Base-by-base conservation (phyloP, 2,888 invertebrate species). In the Timandra comae region DNA sequence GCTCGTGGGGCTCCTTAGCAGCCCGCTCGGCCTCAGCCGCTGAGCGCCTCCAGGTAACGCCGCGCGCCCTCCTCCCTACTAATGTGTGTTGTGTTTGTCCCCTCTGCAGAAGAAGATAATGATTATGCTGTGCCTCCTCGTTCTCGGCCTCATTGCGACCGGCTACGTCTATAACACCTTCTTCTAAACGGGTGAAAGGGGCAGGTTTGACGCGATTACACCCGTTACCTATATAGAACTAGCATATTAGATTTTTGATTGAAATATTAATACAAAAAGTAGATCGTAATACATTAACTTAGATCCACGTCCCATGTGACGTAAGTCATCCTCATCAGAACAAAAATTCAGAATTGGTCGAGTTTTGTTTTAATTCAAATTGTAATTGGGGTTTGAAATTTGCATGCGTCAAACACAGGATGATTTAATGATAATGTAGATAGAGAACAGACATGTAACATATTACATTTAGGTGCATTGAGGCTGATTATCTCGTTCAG, bases 81-180 rank as follows among this genome's bases (percentile, higher is more conserved):
- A 84, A 84, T 77, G 38, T 56, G 56, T 78, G 71, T 81, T 72
- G 76, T 82, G 57, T 82, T 84, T 84, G 77, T 81, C 78, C 77
- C 65, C 63, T 87, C 79, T 90, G 90, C 91, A 95, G 95, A 95
- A 95, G 93, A 95, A 95, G 90, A 95, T 95, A 75, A 94, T 95
- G 91, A 95, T 95, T 80, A 89, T 95, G 89, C 91, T 94, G 86
- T 95, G 95, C 88, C 88, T 95, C 76, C 90, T 92, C 72, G 89
- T 95, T 74, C 89, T 94, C 73, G 90, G 91, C 68, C 88, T 93
- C 69, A 89, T 94, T 69, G 85, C 79, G 61, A 78, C 84, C 56
- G 82, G 72, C 75, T 85, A 84, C 85, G 82, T 85, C 73, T 85
- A 85, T 82, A 81, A 68, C 78, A 84, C 75, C 60, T 82, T 85